Percentiles rank a stretch among this genome's conserved stretches.
Conservation (phyloP, 1,140 invertebrate genomes). For the Drosophila chauvacae region DNA sequence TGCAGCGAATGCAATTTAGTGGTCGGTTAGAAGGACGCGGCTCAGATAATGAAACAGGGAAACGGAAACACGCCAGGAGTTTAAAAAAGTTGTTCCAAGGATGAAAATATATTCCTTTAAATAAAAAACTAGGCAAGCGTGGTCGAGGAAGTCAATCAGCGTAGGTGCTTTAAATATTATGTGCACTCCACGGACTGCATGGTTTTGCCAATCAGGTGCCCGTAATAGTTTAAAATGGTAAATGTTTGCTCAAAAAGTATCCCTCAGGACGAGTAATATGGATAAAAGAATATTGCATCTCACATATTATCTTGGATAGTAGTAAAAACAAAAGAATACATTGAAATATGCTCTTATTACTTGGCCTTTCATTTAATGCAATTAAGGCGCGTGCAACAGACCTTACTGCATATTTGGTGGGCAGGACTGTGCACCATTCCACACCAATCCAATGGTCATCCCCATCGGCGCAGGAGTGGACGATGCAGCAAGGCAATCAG, state of each 20-base stretch:
- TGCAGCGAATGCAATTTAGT: constrained; percentile 71
- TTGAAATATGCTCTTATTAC: constrained; percentile 32
- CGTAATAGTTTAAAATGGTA: neutral
- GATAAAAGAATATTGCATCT: neutral
- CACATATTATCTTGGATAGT: too few relatives aligned
- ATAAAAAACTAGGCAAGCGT: too few relatives aligned
- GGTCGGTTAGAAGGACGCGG: constrained; percentile 10
- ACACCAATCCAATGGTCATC: neutral
- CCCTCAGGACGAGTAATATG: neutral
- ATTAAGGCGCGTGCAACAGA: constrained; percentile 43
- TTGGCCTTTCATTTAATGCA: constrained; percentile 58
- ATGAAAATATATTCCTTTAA: neutral
- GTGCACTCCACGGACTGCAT: neutral
- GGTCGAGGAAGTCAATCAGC: neutral
- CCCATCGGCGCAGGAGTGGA: constrained; percentile 5
- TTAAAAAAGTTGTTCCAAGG: neutral
- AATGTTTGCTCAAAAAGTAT: too few relatives aligned
- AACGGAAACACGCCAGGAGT: neutral
- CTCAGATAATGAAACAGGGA: constrained; percentile 6
- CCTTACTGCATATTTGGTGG: constrained; percentile 29
- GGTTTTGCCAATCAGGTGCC: neutral
- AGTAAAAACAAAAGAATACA: neutral
- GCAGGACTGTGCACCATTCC: constrained; percentile 10
- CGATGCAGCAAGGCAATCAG: constrained; percentile 53
- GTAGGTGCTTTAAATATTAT: neutral